Percentiles rank a stretch among this genome's conserved stretches.
These are phyloP conservation scores for Sceloporus undulatus DNA, from an alignment of 2,113 vertebrate genomes.

Conservation along the genomic window DNA sequence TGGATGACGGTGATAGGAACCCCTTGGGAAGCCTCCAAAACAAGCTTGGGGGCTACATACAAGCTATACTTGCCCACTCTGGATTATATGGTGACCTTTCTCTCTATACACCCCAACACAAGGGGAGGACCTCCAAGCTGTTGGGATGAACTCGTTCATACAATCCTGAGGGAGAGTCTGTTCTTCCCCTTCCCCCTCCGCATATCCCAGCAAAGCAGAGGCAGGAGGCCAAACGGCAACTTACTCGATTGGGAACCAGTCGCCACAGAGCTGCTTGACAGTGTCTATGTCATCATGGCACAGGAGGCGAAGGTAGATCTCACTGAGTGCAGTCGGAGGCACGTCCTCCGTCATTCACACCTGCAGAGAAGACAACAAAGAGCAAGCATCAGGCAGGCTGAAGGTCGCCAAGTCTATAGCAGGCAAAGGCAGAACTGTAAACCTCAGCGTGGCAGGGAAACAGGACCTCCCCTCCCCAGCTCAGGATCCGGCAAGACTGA, in stretches of 20 bases:
- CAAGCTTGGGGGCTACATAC: too few species aligned
- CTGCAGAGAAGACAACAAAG: conserved; percentile 70
- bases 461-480: too few species aligned
- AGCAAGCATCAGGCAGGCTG: rapidly evolving
- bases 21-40: too few species aligned
- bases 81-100: too few species aligned
- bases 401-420: background rate
- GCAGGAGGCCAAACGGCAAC: conserved; percentile 45
- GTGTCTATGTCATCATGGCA: conserved; percentile 99
- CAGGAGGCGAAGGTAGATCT: conserved; percentile 96
- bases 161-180: rapidly evolving
- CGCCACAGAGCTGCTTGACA: conserved; percentile 94
- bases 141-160: too few species aligned
- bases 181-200: rapidly evolving
- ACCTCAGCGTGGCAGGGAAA: too few species aligned
- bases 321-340: conserved; percentile 90
- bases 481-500: background rate
- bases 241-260: conserved; percentile 99
- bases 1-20: too few species aligned
- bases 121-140: background rate
- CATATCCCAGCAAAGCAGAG: background rate
- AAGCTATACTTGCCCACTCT: too few species aligned
- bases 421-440: background rate
- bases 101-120: too few species aligned
- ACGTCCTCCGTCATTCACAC: conserved; percentile 99